Evolutionary conservation across 2,113 vertebrate genomes (phyloP), one percentile per base, ranked within the genome.

Genomic region (Pomatorhinus ruficollis): DNA sequence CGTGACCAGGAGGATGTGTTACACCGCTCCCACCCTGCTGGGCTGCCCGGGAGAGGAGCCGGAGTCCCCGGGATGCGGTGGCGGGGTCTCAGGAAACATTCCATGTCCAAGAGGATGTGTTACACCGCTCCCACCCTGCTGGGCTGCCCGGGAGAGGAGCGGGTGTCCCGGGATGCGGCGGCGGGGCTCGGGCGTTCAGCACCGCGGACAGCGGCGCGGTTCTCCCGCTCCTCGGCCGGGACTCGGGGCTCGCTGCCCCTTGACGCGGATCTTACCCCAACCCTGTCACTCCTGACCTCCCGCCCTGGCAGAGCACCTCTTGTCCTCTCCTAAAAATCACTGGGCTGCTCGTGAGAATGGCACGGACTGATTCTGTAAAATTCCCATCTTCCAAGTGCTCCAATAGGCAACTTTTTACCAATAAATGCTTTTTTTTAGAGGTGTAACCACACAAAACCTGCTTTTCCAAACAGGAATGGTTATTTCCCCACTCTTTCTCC

Each of bases 231-330:
- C 44, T 9, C 54, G 18, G 18, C 65, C 35, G 33, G 19, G 7
- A 1, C 21, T 4, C 31, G 8, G 5, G 1, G 6, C 42, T 61
- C 27, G 22, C 35, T 1, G 42, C n/a, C 35, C 19, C 16, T 4
- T 0, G 0, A 0, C 0, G 37, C 4, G 3, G 9, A 2, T 39
- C 22, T 23, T 1, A 13, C 28, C 5, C 45, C 3, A 7, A 0
- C 2, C 4, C 3, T 4, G 35, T 5, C 49, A 2, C 15, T 61
- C 33, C 64, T 10, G 23, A 28, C 12, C 24, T 30, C 44, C 23
- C 3, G 1, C 1, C 35, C 16, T 8, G 68, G 2, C 42, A 44
- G 0, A 44, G 19, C 28, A 1, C 1, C 7, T 1, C 8, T 47
- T 22, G 23, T 8, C 60, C 28, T 22, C 65, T 33, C 15, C 23